Conservation (phyloP, 2,797 vertebrate genomes). For the Helarctos malayanus region DNA sequence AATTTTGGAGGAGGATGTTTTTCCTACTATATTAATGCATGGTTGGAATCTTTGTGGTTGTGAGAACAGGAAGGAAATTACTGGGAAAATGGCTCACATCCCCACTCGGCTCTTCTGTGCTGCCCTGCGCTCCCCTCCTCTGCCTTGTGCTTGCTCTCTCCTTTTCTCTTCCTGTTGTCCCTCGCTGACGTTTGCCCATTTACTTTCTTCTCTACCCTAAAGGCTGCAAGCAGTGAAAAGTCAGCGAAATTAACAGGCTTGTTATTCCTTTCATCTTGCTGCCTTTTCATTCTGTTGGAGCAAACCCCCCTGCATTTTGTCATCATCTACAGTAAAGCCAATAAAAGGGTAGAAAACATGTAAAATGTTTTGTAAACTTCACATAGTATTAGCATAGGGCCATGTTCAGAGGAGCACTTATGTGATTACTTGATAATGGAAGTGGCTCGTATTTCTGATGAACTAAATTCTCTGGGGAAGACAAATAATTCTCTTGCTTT, state of each 20-base stretch:
- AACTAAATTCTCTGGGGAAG: slow-evolving; percentile 62
- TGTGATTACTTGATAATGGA: background rate
- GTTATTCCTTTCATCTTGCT: background rate
- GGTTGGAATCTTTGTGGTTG: too few relatives aligned
- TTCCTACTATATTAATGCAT: fast-evolving
- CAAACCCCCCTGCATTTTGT: background rate
- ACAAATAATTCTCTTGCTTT: slow-evolving; percentile 75
- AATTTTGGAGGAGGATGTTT: background rate
- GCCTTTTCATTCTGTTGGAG: background rate
- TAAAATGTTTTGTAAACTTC: background rate
- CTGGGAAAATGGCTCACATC: background rate
- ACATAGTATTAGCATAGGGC: background rate
- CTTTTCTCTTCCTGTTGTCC: background rate
- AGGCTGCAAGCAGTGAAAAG: background rate
- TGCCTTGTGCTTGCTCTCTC: background rate
- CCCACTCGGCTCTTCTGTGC: fast-evolving
- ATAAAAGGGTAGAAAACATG: background rate
- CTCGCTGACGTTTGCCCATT: background rate
- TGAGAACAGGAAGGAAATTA: background rate
- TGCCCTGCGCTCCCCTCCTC: background rate
- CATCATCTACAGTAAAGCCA: background rate
- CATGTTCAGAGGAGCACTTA: fast-evolving
- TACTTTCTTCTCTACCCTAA: background rate
- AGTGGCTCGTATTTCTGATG: background rate
- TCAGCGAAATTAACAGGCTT: background rate